Evolutionary conservation across 64 coral and sea anemone genomes (phyloP), one percentile per base, ranked within the genome.

Genomic region (Stichodactyla mertensii): DNA sequence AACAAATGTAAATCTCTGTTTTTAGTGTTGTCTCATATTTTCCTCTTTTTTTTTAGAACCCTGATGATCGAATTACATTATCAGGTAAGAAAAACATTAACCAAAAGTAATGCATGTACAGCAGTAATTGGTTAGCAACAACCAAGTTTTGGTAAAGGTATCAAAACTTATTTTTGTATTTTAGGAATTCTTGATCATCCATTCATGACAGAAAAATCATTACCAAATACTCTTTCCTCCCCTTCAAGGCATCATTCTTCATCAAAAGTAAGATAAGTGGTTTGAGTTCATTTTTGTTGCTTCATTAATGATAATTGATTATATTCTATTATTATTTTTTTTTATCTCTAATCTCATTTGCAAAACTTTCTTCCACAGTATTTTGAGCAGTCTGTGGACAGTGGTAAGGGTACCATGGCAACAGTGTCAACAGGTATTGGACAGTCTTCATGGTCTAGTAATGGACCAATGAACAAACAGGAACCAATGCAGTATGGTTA

Each of bases 121-220:
- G 28, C 28, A 31, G 28, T n/a, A n/a, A n/a, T 31, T 31, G 28
- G 28, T 31, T 31, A 31, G 28, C 28, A 31, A 31, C 28, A 31
- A 31, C 28, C 1, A 31, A 0, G 28, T 31, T 31, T 31, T 31
- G 28, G 10, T 36, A n/a, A 36, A 16, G 59, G 18, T 61, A 16
- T 61, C 19, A 4, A 45, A 84, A 57, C 26, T 84, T 24, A 60
- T 1, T 54, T 85, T 64, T 16, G 6, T 61, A 55, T 55, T 77
- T 89, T 61, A 99, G 97, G 97, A 81, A 99, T 99, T 80, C 64
- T 99, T 45, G 97, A 99, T 86, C 97, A 99, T 80, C 97, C 97
- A 83, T 99, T 99, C 78, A 99, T 99, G 90, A 89, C 88, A 54
- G 82, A 91, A 70, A 78, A 98, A 88, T 80, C 79, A n/a, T 58